Percentiles rank a stretch among this genome's conserved stretches.
Evolutionary conservation across 2,113 vertebrate species (phyloP).

Genomic region (Nycticorax nycticorax): DNA sequence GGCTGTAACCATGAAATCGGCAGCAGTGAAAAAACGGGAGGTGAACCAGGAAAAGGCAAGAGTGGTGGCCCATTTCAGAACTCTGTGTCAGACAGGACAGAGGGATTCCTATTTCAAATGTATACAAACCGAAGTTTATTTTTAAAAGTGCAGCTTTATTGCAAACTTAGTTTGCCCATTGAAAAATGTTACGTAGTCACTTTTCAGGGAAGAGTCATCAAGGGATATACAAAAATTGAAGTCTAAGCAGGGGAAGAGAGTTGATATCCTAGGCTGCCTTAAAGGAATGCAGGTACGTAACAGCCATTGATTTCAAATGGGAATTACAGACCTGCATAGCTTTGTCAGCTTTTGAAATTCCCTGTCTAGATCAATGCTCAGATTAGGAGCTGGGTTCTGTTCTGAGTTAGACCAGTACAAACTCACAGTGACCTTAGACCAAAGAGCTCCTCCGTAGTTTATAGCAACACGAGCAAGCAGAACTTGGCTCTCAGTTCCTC

Average conservation of each 20-base stretch:
- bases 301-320: background rate
- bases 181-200: constrained; percentile 44
- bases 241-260: background rate
- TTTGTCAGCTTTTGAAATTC: background rate
- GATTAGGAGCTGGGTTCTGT: background rate
- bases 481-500: background rate
- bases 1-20: background rate
- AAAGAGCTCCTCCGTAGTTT: background rate
- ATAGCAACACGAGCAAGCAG: background rate
- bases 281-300: background rate
- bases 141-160: constrained; percentile 71
- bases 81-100: constrained; percentile 58
- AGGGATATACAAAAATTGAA: background rate
- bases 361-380: background rate
- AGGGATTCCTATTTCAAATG: constrained; percentile 67
- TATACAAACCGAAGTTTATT: constrained; percentile 61
- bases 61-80: constrained; percentile 61
- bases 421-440: background rate
- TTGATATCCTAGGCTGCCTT: background rate
- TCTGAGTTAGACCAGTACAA: background rate
- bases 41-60: constrained; percentile 73
- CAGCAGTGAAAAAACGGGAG: constrained; percentile 30
- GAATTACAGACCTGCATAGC: background rate
- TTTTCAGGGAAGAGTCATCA: constrained; percentile 8
- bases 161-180: constrained; percentile 70